Evolutionary conservation across 2,113 vertebrate species (phyloP), one percentile per base, ranked within the genome.

Genomic region (Grantiella picta): DNA sequence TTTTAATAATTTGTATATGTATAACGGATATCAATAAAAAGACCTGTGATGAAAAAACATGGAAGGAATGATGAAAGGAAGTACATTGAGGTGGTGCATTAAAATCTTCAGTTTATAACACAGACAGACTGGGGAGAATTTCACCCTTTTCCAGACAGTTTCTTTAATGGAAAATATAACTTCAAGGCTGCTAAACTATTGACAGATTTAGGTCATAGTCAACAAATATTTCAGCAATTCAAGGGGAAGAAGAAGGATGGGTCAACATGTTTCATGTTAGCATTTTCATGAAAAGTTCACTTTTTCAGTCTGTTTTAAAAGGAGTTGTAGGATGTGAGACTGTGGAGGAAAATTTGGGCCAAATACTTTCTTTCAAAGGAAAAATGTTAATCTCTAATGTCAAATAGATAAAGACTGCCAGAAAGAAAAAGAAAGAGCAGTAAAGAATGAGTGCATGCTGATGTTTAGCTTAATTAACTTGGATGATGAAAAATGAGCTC

Each of bases 221-320:
- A 92, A 90, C 70, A 93, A 93, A 85, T 85, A 85, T 90, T 94
- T 91, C 63, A 80, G 15, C 40, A 96, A 69, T 76, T 96, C 33
- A 87, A 77, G 57, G n/a, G 45, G 38, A 82, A 88, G 38, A 76
- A 33, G n/a, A 93, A 96, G 24, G 50, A 88, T 57, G 24, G 90
- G 44, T 87, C 88, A 94, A 66, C n/a, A 57, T 33, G 29, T 47
- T 86, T 57, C 47, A 28, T 88, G 53, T 57, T 80, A 90, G 3
- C 9, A 36, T 90, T 81, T 90, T 35, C 33, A 40, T 27, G 23
- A 40, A 83, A 83, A 66, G 16, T 66, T 94, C 28, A 29, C 38
- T 77, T 94, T 89, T 73, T 69, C 38, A 54, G 42, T 47, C 64
- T 83, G 6, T 63, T 91, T 90, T 83, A 54, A 73, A 93, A 81